Conservation (phyloP, 2,797 vertebrate species). For the Myoxocephalus aenaeus region DNA sequence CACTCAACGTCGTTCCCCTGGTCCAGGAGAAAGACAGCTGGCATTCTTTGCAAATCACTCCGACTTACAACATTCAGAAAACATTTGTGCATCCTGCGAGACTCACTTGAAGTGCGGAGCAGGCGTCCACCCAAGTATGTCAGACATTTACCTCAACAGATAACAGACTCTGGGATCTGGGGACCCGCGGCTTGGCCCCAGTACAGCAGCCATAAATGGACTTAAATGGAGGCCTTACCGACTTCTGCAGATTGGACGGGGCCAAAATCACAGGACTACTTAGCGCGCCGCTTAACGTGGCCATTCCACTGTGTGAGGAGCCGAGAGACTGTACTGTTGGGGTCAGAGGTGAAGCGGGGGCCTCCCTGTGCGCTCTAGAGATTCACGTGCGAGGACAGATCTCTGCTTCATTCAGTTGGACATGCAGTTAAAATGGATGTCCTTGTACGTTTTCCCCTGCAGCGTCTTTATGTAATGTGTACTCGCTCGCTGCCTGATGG, state of each 20-base stretch:
- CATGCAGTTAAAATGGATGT: constrained; percentile 42
- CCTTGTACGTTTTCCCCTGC: constrained; percentile 30
- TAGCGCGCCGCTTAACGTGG: constrained; percentile 45
- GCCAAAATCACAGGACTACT: constrained; percentile 56
- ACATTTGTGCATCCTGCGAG: constrained; percentile 64
- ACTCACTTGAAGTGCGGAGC: constrained; percentile 54
- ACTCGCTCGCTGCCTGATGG: constrained; percentile 27
- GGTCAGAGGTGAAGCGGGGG: constrained; percentile 60
- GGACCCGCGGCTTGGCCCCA: constrained; percentile 48
- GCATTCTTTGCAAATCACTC: constrained; percentile 68
- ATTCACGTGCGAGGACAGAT: constrained; percentile 53
- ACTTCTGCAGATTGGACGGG: constrained; percentile 59
- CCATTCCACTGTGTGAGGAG: constrained; percentile 48
- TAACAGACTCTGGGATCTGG: constrained; percentile 67
- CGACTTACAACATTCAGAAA: constrained; percentile 67
- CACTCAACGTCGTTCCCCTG: constrained; percentile 17
- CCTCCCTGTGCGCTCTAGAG: constrained; percentile 39
- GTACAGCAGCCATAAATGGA: constrained; percentile 67
- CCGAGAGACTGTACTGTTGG: constrained; percentile 16
- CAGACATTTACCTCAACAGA: constrained; percentile 76
- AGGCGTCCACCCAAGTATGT: constrained; percentile 72
- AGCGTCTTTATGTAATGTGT: constrained; percentile 12
- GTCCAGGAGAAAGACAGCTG: constrained; percentile 66
- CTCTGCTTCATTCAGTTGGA: constrained; percentile 50
- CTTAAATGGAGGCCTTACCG: constrained; percentile 66